A percentile compares a stretch with the other conserved stretches of the same genome.
phyloP scores from a whole-genome alignment of 2,113 vertebrate species.

The Hippoglossus stenolepis region DNA sequence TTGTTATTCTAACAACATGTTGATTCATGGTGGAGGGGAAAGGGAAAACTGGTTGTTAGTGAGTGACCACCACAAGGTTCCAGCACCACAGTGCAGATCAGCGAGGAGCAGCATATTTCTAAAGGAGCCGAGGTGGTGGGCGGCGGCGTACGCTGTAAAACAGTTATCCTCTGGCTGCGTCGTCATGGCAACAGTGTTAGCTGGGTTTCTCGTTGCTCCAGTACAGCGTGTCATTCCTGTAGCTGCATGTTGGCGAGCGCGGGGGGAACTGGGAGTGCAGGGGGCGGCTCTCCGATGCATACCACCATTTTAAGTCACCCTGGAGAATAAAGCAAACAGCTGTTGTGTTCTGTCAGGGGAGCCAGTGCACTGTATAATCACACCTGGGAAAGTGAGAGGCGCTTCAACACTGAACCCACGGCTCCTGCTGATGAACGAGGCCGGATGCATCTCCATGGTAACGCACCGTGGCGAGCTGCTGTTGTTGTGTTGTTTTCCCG shows the following conservation, averaged over 20 bases:
- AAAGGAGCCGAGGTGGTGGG: slow-evolving; percentile 63
- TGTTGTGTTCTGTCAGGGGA: slow-evolving; percentile 26
- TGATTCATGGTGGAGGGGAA: no score
- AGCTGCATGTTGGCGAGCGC: slow-evolving; percentile 33
- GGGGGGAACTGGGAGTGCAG: neutral
- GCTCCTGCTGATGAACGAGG: slow-evolving; percentile 28
- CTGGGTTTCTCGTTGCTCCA: slow-evolving; percentile 72
- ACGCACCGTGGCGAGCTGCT: slow-evolving; percentile 59
- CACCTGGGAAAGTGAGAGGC: neutral
- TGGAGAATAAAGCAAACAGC: slow-evolving; percentile 58
- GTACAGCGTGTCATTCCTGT: slow-evolving; percentile 67
- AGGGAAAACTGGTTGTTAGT: no score
- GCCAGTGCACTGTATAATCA: neutral
- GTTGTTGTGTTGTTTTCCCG: slow-evolving; percentile 60
- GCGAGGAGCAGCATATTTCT: slow-evolving; percentile 42
- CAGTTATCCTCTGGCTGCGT: slow-evolving; percentile 81
- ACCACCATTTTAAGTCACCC: slow-evolving; percentile 64
- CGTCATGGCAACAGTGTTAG: slow-evolving; percentile 84
- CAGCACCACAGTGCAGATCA: neutral
- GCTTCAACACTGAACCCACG: slow-evolving; percentile 13
- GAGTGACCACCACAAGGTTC: no score
- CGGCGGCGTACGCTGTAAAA: slow-evolving; percentile 68
- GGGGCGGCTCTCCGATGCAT: neutral
- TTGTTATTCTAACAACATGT: no score
- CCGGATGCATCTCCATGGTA: slow-evolving; percentile 70